A percentile compares a stretch with the other conserved stretches of the same genome.
phyloP scores from a whole-genome alignment of 2,113 vertebrate species.

The Dasypus novemcinctus region DNA sequence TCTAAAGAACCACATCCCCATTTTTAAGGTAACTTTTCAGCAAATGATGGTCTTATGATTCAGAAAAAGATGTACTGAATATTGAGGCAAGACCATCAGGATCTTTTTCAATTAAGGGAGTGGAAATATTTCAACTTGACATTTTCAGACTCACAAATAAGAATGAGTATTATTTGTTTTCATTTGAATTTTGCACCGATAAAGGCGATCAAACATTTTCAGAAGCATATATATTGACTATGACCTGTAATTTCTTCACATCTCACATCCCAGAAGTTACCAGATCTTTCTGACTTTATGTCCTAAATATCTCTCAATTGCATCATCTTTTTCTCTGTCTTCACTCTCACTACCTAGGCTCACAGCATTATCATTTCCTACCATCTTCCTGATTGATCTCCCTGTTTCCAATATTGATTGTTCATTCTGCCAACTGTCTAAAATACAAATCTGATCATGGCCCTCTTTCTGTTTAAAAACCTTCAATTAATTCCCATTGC shows the following conservation, averaged over 20 bases:
- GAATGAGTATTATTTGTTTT: background rate
- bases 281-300: background rate
- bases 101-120: constrained; percentile 24
- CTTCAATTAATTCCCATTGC: background rate
- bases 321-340: background rate
- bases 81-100: background rate
- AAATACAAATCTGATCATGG: background rate
- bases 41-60: constrained; percentile 55
- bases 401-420: background rate
- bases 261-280: background rate
- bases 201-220: background rate
- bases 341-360: background rate
- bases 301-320: background rate
- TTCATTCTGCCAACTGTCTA: background rate
- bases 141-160: constrained; percentile 31
- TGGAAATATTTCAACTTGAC: constrained; percentile 21
- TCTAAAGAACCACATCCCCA: constrained; percentile 71
- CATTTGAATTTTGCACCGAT: background rate
- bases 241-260: background rate
- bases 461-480: background rate
- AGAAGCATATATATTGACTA: background rate
- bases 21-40: constrained; percentile 54
- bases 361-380: background rate
- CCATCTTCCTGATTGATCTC: background rate
- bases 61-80: constrained; percentile 46